Evolutionary conservation across 2,113 vertebrate species (phyloP), one percentile per base, ranked within the genome.

Genomic region (Epinephelus lanceolatus): DNA sequence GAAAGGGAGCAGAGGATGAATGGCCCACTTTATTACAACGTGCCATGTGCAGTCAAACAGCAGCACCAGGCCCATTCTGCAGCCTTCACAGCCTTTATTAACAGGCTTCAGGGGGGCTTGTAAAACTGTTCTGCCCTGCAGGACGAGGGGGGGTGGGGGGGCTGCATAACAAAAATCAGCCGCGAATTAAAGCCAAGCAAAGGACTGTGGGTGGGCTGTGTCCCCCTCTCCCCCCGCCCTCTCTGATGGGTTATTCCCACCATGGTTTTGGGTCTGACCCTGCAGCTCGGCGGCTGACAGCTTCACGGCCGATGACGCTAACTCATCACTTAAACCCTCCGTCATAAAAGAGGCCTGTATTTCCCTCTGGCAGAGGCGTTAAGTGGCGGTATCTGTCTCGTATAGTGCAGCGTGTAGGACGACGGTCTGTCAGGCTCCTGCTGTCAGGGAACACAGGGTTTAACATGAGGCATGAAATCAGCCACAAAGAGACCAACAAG

Each of bases 211-310:
- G 97, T 95, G 97, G 97, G 96, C 93, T 93, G 93, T 93, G 91
- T 27, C 45, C 21, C 33, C 42, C 42, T 9, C 42, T 45, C 42
- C 42, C 33, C 42, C 42, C 42, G 11, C 42, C 42, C 42, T 9
- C 21, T 91, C 78, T 85, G 94, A 94, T 90, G 94, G 95, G 93
- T 93, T 96, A 96, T 97, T 97, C 97, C 97, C 97, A 97, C 95
- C 96, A 93, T 95, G 96, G 94, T 94, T 95, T 95, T 6, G 51
- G 95, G 59, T 18, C 94, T 95, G 89, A 96, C 96, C 97, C 95
- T 95, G 33, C 33, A 92, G 94, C 96, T 95, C 94, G 94, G 61
- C 94, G 94, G 63, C 94, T 97, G 97, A 98, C 96, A 97, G 96
- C 96, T 97, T 97, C 97, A 97, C 96, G 96, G 97, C 95, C 95